These are phyloP conservation scores for Zaprionus camerounensis DNA, from an alignment of 1,140 invertebrate species.

Conservation along the genomic window DNA sequence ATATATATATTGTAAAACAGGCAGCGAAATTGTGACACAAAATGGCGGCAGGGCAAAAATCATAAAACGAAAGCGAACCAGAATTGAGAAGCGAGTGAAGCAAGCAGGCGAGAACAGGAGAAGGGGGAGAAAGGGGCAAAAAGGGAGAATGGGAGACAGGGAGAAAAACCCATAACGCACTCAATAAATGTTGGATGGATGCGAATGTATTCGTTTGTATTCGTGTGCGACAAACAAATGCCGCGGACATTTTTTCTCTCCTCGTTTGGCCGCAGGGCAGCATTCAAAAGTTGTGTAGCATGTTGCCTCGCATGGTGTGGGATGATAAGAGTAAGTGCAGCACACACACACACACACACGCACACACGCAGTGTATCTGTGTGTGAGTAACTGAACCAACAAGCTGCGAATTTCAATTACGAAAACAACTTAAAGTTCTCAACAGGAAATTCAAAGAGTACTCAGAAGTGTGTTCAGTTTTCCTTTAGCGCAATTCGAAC, in stretches of 20 bases:
- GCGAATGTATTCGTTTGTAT: constrained; percentile 37
- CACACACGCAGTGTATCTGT: not conserved
- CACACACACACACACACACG: not conserved
- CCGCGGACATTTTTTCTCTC: constrained; percentile 25
- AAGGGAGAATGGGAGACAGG: constrained; percentile 47
- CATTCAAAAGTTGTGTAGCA: constrained; percentile 28
- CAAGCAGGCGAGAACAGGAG: constrained; percentile 31
- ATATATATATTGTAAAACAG: constrained; percentile 66
- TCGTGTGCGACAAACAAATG: constrained; percentile 64
- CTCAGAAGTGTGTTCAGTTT: not conserved
- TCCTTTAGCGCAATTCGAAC: not conserved
- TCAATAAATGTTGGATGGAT: constrained; percentile 67
- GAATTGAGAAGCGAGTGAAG: constrained; percentile 9
- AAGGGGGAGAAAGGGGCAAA: constrained; percentile 52
- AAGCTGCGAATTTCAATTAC: constrained; percentile 55
- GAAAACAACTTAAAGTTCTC: constrained; percentile 23
- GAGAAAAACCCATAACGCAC: constrained; percentile 71
- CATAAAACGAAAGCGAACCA: constrained; percentile 56
- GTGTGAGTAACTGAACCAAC: not conserved
- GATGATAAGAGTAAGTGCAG: constrained; percentile 13
- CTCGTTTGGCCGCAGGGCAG: constrained; percentile 43
- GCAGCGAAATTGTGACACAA: constrained; percentile 75
- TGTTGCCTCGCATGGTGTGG: constrained; percentile 20
- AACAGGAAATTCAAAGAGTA: constrained; percentile 6
- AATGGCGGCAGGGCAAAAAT: constrained; percentile 67